These are phyloP conservation scores for Papilio aristodemus DNA, from an alignment of 1,140 invertebrate genomes.

Conservation along the genomic window DNA sequence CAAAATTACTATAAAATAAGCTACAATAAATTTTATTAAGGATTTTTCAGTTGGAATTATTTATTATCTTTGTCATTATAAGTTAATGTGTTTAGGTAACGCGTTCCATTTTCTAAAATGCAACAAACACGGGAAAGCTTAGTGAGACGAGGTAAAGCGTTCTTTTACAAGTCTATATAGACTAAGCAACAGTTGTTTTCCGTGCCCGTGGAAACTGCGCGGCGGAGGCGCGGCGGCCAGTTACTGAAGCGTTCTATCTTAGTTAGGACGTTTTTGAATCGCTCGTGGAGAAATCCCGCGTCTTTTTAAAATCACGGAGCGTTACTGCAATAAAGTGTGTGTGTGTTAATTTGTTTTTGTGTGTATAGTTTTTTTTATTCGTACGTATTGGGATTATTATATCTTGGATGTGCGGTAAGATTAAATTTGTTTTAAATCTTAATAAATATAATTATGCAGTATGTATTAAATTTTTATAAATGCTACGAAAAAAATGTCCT, in stretches of 20 bases:
- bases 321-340: background rate
- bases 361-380: background rate
- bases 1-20: too few relatives aligned
- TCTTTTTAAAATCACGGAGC: background rate
- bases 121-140: background rate
- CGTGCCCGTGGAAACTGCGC: slow-evolving; percentile 17
- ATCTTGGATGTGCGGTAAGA: background rate
- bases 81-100: background rate
- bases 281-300: background rate
- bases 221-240: slow-evolving; percentile 26
- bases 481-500: too few relatives aligned
- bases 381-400: slow-evolving; percentile 19
- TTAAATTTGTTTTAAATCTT: background rate
- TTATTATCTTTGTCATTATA: too few relatives aligned
- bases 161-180: slow-evolving; percentile 28
- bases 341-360: background rate
- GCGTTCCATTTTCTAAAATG: slow-evolving; percentile 27
- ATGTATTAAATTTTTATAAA: too few relatives aligned
- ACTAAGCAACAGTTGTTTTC: slow-evolving; percentile 29
- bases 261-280: slow-evolving; percentile 15
- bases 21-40: too few relatives aligned
- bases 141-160: slow-evolving; percentile 25
- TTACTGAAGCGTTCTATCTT: slow-evolving; percentile 28
- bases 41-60: too few relatives aligned
- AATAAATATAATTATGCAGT: background rate